These are phyloP conservation scores for Rhyacichthys aspro DNA, from an alignment of 2,797 vertebrate species.

Conservation along the genomic window DNA sequence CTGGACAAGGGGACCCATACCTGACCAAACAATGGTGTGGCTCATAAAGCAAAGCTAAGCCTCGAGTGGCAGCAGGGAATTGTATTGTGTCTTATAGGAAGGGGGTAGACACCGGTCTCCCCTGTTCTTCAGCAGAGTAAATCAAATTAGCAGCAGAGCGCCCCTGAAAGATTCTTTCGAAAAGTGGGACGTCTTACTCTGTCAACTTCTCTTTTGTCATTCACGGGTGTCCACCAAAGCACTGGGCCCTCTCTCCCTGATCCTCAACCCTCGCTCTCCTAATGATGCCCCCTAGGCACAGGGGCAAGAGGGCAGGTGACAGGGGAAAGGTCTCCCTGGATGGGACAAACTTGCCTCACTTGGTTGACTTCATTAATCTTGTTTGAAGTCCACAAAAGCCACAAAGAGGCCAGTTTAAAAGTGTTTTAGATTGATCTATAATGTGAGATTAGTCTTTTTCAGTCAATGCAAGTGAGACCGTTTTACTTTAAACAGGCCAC, in stretches of 20 bases:
- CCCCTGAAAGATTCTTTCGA: slow-evolving; percentile 61
- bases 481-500: too few relatives aligned
- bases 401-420: too few relatives aligned
- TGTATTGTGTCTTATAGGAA: slow-evolving; percentile 60
- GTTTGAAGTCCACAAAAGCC: slow-evolving; percentile 25
- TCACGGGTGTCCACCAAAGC: slow-evolving; percentile 54
- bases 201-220: slow-evolving; percentile 53
- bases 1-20: slow-evolving; percentile 66
- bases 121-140: slow-evolving; percentile 75
- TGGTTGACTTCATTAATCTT: slow-evolving; percentile 28
- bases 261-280: slow-evolving; percentile 59
- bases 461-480: too few relatives aligned
- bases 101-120: slow-evolving; percentile 47
- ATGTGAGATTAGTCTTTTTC: too few relatives aligned
- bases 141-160: slow-evolving; percentile 77
- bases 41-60: slow-evolving; percentile 49
- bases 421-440: not conserved
- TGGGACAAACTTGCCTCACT: slow-evolving; percentile 32
- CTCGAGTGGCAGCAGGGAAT: slow-evolving; percentile 30
- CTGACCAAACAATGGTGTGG: slow-evolving; percentile 71
- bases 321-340: slow-evolving; percentile 55
- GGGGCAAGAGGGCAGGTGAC: slow-evolving; percentile 66
- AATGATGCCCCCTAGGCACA: slow-evolving; percentile 76
- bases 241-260: slow-evolving; percentile 54
- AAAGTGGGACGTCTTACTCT: slow-evolving; percentile 52